Conservation (phyloP, 92 coral and sea anemone species). For the Parazoanthus atlanticus region DNA sequence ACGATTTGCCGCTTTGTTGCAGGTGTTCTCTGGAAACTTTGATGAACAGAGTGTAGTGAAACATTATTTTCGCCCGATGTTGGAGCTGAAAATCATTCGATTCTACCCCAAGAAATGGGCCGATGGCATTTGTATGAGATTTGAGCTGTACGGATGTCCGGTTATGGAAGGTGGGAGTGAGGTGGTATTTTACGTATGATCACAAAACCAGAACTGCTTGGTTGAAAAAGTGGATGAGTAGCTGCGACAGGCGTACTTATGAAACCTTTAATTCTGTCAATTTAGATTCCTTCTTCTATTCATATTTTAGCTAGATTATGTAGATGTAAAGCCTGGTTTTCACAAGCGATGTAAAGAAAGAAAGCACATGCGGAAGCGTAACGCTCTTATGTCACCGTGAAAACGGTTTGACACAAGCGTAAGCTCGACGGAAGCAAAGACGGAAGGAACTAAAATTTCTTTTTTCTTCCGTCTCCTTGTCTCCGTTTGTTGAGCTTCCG, state of each 20-base stretch:
- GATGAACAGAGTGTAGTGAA: slow-evolving; percentile 35
- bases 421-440: too few relatives aligned
- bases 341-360: too few relatives aligned
- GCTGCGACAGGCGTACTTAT: neutral
- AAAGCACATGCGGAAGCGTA: too few relatives aligned
- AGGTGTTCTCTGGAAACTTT: slow-evolving; percentile 31
- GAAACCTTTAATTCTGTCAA: too few relatives aligned
- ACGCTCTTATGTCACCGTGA: too few relatives aligned
- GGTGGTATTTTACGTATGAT: neutral
- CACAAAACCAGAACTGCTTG: neutral
- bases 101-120: slow-evolving; percentile 35
- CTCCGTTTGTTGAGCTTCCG: too few relatives aligned
- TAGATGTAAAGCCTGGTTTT: too few relatives aligned
- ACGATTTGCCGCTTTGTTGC: neutral
- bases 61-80: slow-evolving; percentile 37
- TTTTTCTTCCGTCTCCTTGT: too few relatives aligned
- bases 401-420: too few relatives aligned
- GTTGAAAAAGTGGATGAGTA: neutral
- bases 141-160: slow-evolving; percentile 35
- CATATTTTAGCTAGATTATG: too few relatives aligned
- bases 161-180: neutral
- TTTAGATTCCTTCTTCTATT: too few relatives aligned
- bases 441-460: too few relatives aligned
- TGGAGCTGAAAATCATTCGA: slow-evolving; percentile 25
- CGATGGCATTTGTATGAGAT: slow-evolving; percentile 22